Evolutionary conservation across 2,113 vertebrate genomes (phyloP).

Genomic region (Gasterosteus aculeatus): DNA sequence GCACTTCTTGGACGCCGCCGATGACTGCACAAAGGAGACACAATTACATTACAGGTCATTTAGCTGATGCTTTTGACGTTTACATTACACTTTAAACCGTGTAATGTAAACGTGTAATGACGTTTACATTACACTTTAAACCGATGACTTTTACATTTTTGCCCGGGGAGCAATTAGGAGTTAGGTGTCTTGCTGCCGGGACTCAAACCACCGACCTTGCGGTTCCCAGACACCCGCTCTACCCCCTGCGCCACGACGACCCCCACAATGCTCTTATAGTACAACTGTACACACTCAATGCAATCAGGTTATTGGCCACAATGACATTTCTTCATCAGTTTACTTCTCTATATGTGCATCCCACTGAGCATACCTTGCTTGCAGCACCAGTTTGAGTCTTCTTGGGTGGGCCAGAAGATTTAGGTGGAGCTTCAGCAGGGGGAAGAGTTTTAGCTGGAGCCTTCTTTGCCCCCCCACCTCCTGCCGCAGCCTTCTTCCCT

Average conservation of each 20-base stretch:
- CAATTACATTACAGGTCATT: too few species aligned
- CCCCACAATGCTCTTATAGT: background rate
- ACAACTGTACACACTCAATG: background rate
- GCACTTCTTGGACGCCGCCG: slow-evolving; percentile 88
- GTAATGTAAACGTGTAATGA: too few species aligned
- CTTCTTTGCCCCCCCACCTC: slow-evolving; percentile 83
- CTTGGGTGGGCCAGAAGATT: slow-evolving; percentile 84
- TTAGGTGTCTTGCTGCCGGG: too few species aligned
- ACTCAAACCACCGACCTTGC: too few species aligned
- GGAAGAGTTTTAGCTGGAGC: slow-evolving; percentile 80
- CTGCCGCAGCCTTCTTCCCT: slow-evolving; percentile 83
- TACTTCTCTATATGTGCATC: background rate
- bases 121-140: too few species aligned
- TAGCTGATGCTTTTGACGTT: too few species aligned
- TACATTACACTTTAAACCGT: too few species aligned
- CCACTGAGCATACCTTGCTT: slow-evolving; percentile 79
- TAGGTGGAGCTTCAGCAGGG: slow-evolving; percentile 79
- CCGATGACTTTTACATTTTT: too few species aligned
- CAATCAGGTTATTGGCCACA: background rate
- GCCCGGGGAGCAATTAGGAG: too few species aligned
- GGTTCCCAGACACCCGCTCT: too few species aligned
- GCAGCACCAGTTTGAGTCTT: slow-evolving; percentile 75
- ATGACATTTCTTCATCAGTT: background rate
- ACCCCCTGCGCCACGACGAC: too few species aligned
- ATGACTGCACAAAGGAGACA: slow-evolving; percentile 70